Percentiles rank a stretch among this genome's conserved stretches.
Evolutionary conservation across 1,140 invertebrate species (phyloP).

Genomic region (Tyrophagus putrescentiae): DNA sequence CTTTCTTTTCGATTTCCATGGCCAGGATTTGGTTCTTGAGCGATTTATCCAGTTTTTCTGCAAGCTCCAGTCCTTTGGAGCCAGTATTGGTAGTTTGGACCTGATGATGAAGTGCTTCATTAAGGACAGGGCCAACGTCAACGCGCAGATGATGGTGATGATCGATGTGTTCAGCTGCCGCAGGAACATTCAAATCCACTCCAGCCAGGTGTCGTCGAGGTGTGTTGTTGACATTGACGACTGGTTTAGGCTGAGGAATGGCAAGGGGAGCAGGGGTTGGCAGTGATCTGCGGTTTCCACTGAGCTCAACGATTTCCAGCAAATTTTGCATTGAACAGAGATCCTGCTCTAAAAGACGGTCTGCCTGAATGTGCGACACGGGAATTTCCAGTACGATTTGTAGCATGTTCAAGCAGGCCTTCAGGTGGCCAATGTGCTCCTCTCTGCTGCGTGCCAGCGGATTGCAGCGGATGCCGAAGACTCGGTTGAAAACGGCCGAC

Average conservation of each 20-base stretch:
- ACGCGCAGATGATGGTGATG: not conserved
- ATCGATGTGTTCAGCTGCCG: not conserved
- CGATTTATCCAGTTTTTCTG: not conserved
- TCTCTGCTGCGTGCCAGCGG: not conserved
- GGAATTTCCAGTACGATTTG: not conserved
- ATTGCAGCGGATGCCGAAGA: not conserved
- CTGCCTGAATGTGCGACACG: not conserved
- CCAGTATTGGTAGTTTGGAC: not conserved
- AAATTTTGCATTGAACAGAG: not conserved
- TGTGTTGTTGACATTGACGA: not conserved
- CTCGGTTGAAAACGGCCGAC: not conserved
- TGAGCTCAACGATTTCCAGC: not conserved
- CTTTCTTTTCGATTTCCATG: constrained; percentile 11
- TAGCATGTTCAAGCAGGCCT: not conserved
- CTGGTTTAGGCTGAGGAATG: not conserved
- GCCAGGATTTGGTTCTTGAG: constrained; percentile 7
- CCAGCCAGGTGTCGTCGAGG: not conserved
- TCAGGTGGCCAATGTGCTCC: not conserved
- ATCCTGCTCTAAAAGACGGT: not conserved
- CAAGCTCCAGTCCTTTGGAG: not conserved
- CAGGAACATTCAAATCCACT: not conserved
- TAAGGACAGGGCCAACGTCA: not conserved
- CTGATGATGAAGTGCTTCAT: not conserved
- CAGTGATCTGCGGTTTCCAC: not conserved
- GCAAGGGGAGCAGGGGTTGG: not conserved